Conservation (phyloP, 2,888 invertebrate genomes). For the Drosophila pseudotakahashii region DNA sequence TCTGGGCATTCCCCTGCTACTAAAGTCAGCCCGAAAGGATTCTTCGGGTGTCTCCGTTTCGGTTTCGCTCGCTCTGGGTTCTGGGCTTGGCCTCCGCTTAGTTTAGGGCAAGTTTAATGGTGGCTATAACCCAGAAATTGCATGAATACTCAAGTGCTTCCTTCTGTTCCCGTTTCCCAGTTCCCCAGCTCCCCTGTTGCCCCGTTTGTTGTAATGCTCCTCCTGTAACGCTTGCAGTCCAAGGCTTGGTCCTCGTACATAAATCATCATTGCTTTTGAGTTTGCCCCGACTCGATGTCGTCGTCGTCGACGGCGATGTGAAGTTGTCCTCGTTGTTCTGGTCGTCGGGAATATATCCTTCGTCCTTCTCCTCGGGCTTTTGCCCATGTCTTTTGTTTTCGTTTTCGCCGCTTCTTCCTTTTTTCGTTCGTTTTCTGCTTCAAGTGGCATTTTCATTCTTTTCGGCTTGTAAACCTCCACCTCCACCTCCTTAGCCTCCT, state of each 20-base stretch:
- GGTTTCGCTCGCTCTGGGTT: conserved; percentile 3
- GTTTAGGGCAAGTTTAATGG: conserved; percentile 72
- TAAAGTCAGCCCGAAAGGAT: conserved; percentile 21
- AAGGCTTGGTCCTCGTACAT: conserved; percentile 68
- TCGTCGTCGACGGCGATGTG: conserved; percentile 45
- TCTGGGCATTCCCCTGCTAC: conserved; percentile 20
- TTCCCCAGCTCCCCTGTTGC: neutral
- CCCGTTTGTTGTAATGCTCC: neutral
- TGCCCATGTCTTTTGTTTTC: conserved; percentile 63
- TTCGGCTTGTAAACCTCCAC: conserved; percentile 41
- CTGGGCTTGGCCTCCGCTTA: conserved; percentile 40
- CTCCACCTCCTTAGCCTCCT: neutral
- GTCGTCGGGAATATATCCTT: conserved; percentile 8
- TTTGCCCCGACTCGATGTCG: conserved; percentile 51
- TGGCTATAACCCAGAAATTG: conserved; percentile 77
- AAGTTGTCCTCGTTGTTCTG: conserved; percentile 18
- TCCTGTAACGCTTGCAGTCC: conserved; percentile 45
- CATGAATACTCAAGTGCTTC: conserved; percentile 77
- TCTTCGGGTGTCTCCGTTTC: conserved; percentile 23
- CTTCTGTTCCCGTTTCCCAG: conserved; percentile 18
- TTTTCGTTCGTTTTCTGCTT: conserved; percentile 53
- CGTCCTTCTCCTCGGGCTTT: conserved; percentile 6
- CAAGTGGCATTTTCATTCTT: conserved; percentile 72
- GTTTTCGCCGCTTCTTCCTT: conserved; percentile 14
- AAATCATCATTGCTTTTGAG: conserved; percentile 78